Conservation (phyloP, 2,113 vertebrate genomes). For the Hyperoodon ampullatus region DNA sequence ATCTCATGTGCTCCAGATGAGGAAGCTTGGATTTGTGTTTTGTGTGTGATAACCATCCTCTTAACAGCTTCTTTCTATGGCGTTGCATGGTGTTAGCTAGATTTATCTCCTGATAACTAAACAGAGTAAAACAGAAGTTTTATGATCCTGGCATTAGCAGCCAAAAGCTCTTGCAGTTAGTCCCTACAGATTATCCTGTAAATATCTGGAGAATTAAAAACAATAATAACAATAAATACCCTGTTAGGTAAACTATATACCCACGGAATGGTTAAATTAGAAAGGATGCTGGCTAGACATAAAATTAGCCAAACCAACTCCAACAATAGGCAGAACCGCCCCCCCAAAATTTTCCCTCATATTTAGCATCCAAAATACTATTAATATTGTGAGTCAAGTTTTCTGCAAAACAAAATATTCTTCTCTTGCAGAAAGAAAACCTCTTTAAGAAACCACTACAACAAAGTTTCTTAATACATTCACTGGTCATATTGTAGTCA, state of each 20-base stretch:
- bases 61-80: neutral
- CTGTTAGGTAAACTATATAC: neutral
- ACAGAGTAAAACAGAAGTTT: neutral
- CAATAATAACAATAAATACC: neutral
- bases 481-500: neutral
- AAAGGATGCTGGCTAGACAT: neutral
- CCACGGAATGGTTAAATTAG: neutral
- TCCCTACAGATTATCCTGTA: neutral
- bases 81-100: neutral
- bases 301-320: neutral
- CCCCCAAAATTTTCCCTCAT: neutral
- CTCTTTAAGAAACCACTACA: neutral
- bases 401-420: neutral
- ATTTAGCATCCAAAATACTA: neutral
- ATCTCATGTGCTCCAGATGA: neutral
- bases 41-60: neutral
- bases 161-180: conserved; percentile 2
- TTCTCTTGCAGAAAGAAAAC: neutral
- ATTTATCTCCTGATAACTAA: neutral
- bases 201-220: conserved; percentile 4
- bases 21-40: neutral
- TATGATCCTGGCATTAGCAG: neutral
- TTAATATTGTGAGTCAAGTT: neutral
- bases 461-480: neutral
- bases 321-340: neutral